Evolutionary conservation across 2,888 invertebrate genomes (phyloP), one percentile per base, ranked within the genome.

Genomic region (Siphlonurus alternatus): DNA sequence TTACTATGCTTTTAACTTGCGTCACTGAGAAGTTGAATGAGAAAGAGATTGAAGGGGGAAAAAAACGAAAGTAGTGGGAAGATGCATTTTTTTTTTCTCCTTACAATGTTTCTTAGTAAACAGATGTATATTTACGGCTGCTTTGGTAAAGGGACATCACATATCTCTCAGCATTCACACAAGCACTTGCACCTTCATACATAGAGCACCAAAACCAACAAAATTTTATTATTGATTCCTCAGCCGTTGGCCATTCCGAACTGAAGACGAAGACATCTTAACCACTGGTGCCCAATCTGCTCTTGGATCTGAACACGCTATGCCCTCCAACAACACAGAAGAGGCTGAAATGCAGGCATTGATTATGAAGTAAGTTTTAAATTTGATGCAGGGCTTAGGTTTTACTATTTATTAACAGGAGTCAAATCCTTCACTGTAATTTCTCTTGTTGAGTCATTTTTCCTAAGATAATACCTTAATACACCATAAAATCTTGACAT

Each of bases 191-290:
- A 38, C 38, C 15, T 38, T 38, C 7, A 15, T 38, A 15, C 15
- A 38, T 38, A 38, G 38, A 38, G 38, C 5, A 38, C 5, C 38
- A 38, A 5, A 38, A n/a, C 38, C 5, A 5, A 38, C 38, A 38
- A 10, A 38, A n/a, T n/a, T 56, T 22, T 5, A 56, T n/a, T 56
- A 56, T 10, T 56, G 5, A 67, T 67, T 76, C 74, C 80, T 73
- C 66, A 90, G 90, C 74, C 84, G 89, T 38, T 87, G 89, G 84
- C 85, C 88, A 15, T 85, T 88, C 76, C 78, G 77, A 66, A 79
- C 80, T 65, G 84, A 83, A 67, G 79, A 79, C 68, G 80, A 80
- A 67, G 78, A 79, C 63, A 80, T 81, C 63, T 72, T 76, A 56
- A 77, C 77, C 65, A 72, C 73, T 63, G 72, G 72, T 56, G 70